Base-by-base conservation (phyloP, 64 coral and sea anemone genomes). In the Stichodactyla helianthus region DNA sequence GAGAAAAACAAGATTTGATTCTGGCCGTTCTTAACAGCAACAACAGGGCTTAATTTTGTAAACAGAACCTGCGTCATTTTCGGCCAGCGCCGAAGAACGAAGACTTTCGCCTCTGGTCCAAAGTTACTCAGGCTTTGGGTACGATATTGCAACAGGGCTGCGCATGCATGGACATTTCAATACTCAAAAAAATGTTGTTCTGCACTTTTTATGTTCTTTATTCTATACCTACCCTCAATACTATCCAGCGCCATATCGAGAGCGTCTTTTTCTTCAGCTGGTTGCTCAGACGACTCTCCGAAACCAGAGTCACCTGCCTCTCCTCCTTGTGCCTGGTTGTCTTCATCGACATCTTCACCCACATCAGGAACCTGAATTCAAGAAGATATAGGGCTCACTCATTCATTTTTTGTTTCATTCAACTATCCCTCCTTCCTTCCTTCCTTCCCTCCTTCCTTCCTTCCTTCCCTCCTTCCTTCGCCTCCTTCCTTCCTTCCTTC, bases 161-260 rank as follows among this genome's bases (percentile, higher is more conserved):
- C 35, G 35, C 35, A 44, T 44, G 35, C 35, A 3, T 44, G 35
- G 35, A 44, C 1, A 44, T 3, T 44, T 11, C 55, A 11, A 15
- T 58, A 15, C 55, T 58, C 14, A 58, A 9, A 11, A 11, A 58
- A 58, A 58, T 58, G 3, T 9, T 15, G 14, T 9, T 58, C 0
- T 58, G 14, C 14, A 11, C 55, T 11, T 58, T 11, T 11, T 58
- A 58, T 11, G 4, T 11, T 58, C 8, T 58, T 58, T 20, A 22
- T 84, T 28, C 5, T 8, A 11, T 60, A 62, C 51, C n/a, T 79
- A 56, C 55, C 28, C 26, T 82, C 26, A 83, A 92, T 86, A 59
- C 82, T 92, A 25, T 87, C 59, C 51, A 92, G 77, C 10, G 90
- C 81, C 14, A 82, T 56, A 77, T 82, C 90, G 50, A 92, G 82